Evolutionary conservation across 2,113 vertebrate species (phyloP).

Genomic region (Pan troglodytes): DNA sequence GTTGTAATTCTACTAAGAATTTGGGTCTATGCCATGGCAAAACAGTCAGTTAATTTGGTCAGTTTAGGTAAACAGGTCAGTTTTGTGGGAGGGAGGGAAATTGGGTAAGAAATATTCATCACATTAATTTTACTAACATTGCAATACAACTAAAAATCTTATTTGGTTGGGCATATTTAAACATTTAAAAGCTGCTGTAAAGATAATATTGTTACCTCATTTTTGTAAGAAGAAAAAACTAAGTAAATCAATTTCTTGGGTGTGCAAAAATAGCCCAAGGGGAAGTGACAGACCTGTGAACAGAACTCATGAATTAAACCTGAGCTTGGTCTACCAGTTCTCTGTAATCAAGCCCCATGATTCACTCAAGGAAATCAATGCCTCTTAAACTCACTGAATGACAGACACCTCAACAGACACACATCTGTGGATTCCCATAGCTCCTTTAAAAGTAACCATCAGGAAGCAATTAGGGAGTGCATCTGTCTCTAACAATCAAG

Average conservation of each 20-base stretch:
- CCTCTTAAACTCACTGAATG: not conserved
- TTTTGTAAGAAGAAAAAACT: constrained; percentile 29
- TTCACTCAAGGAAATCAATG: not conserved
- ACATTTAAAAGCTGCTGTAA: not conserved
- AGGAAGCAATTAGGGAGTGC: not conserved
- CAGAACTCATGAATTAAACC: not conserved
- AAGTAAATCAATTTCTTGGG: not conserved
- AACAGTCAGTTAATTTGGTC: not conserved
- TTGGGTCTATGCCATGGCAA: not conserved
- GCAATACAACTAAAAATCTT: not conserved
- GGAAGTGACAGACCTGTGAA: not conserved
- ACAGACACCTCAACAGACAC: not conserved
- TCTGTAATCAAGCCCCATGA: not conserved
- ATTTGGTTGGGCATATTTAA: not conserved
- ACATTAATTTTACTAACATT: not conserved
- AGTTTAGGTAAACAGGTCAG: not conserved
- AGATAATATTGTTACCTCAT: not conserved
- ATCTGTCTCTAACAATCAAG: constrained; percentile 18
- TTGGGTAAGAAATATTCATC: not conserved
- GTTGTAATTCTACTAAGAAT: not conserved
- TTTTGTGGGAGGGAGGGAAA: not conserved
- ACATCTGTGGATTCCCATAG: not conserved
- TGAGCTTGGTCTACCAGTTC: not conserved
- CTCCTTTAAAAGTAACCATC: not conserved
- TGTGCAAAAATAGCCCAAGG: not conserved